phyloP scores from a whole-genome alignment of 2,888 invertebrate genomes.

The Drosophila robusta region DNA sequence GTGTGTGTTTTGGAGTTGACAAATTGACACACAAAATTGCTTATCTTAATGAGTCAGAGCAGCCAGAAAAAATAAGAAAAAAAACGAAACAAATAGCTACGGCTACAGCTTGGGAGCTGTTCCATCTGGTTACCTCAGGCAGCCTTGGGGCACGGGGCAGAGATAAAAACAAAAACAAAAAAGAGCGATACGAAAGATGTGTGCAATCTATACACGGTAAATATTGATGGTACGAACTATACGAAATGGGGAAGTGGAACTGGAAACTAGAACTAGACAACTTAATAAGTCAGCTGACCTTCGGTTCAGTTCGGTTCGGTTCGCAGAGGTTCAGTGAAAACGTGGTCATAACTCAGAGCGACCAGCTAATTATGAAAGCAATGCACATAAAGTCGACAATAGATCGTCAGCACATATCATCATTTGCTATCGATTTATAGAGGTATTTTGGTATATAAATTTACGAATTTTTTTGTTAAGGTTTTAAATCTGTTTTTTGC shows the following conservation, averaged over 20 bases:
- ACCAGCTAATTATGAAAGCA: constrained; percentile 22
- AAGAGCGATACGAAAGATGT: constrained; percentile 32
- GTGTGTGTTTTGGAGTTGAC: constrained; percentile 56
- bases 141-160: constrained; percentile 31
- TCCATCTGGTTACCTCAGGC: constrained; percentile 37
- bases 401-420: constrained; percentile 29
- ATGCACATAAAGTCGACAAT: constrained; percentile 31
- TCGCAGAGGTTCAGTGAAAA: not conserved
- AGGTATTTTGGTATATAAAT: constrained; percentile 19
- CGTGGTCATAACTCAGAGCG: constrained; percentile 23
- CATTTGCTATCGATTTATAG: constrained; percentile 48
- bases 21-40: constrained; percentile 72
- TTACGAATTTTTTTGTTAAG: not conserved
- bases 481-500: not conserved
- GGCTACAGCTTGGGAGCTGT: constrained; percentile 32
- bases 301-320: constrained; percentile 12
- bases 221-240: constrained; percentile 12
- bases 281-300: constrained; percentile 18
- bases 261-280: constrained; percentile 1
- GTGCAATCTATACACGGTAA: not conserved
- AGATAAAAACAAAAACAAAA: constrained; percentile 28
- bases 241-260: constrained; percentile 4
- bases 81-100: not conserved
- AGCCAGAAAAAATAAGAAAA: constrained; percentile 10
- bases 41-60: constrained; percentile 69